A percentile compares a stretch with the other conserved stretches of the same genome.
phyloP scores from a whole-genome alignment of 2,113 vertebrate genomes.

The Acrocephalus arundinaceus region DNA sequence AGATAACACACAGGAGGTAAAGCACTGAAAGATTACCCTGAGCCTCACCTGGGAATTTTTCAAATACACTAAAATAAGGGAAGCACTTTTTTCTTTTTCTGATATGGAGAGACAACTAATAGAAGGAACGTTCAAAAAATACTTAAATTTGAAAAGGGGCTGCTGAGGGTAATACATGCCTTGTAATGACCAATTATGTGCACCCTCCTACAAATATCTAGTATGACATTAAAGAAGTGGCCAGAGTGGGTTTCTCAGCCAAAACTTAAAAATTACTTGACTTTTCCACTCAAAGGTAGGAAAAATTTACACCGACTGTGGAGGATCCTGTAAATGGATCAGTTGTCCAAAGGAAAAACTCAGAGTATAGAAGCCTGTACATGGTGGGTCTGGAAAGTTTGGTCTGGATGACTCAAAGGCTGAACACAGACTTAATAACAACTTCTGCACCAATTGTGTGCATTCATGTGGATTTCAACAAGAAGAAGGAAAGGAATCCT shows the following conservation, averaged over 20 bases:
- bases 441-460: not conserved
- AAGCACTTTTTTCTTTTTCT: not conserved
- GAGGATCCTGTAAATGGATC: not conserved
- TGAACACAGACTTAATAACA: not conserved
- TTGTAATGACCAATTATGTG: not conserved
- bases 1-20: not conserved
- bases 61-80: not conserved
- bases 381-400: not conserved
- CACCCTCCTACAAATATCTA: not conserved
- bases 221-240: not conserved
- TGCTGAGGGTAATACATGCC: not conserved
- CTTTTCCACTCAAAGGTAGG: not conserved
- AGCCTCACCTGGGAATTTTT: not conserved
- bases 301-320: not conserved
- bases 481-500: not conserved
- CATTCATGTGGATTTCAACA: not conserved
- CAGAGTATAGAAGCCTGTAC: not conserved
- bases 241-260: not conserved
- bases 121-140: not conserved
- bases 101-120: not conserved
- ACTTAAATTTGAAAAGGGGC: not conserved
- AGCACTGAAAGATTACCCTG: not conserved
- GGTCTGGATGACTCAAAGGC: not conserved
- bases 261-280: not conserved
- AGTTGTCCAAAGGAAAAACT: not conserved